Conservation (phyloP, 1,140 invertebrate species). For the Drosophila busckii region DNA sequence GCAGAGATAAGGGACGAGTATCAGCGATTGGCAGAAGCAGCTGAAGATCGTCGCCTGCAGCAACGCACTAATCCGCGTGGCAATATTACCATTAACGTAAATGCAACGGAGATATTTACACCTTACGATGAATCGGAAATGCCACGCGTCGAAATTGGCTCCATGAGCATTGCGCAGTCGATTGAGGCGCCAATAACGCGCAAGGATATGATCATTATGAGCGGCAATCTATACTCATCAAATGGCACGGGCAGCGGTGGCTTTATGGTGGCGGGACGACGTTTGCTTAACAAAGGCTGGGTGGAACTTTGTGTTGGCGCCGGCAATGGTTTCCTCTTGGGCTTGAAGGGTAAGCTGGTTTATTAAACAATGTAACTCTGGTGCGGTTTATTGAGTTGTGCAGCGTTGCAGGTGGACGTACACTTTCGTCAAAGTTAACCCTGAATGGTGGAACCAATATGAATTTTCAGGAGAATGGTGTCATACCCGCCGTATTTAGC, state of each 20-base stretch:
- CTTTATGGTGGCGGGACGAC: slow-evolving; percentile 86
- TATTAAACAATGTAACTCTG: not conserved
- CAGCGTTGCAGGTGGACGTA: slow-evolving; percentile 54
- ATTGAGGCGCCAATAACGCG: slow-evolving; percentile 94
- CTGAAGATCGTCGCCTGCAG: slow-evolving; percentile 89
- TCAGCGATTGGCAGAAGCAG: slow-evolving; percentile 85
- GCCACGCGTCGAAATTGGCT: slow-evolving; percentile 91
- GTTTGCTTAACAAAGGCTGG: slow-evolving; percentile 91
- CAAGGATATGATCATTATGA: slow-evolving; percentile 89
- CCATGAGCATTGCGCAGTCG: slow-evolving; percentile 94
- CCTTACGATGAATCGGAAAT: slow-evolving; percentile 87
- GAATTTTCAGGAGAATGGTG: slow-evolving; percentile 85
- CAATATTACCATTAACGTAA: slow-evolving; percentile 90
- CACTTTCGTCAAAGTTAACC: slow-evolving; percentile 48
- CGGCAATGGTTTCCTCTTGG: slow-evolving; percentile 87
- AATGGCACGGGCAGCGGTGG: slow-evolving; percentile 89
- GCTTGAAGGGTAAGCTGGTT: slow-evolving; percentile 84
- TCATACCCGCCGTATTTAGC: slow-evolving; percentile 84
- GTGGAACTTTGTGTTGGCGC: slow-evolving; percentile 88
- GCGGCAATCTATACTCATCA: slow-evolving; percentile 89
- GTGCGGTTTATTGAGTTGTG: slow-evolving; percentile 1
- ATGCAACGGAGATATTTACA: slow-evolving; percentile 95
- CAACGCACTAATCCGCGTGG: slow-evolving; percentile 94
- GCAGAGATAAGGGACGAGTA: slow-evolving; percentile 97
- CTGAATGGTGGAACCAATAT: slow-evolving; percentile 84